Evolutionary conservation across 2,797 vertebrate genomes (phyloP).

Genomic region (Takifugu rubripes): DNA sequence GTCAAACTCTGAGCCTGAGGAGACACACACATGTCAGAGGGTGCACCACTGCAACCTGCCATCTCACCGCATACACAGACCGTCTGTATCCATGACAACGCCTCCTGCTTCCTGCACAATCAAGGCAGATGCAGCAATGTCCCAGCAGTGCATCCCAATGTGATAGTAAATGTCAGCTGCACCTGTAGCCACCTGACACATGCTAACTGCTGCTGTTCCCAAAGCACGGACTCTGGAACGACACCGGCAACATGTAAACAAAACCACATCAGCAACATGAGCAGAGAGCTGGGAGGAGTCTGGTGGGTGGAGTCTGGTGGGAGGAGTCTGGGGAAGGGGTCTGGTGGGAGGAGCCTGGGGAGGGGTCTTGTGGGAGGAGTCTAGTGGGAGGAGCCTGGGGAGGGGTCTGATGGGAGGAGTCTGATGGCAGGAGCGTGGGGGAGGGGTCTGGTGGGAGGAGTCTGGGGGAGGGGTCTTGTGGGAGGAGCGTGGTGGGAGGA

Average conservation of each 20-base stretch:
- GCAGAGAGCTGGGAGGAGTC: too few species aligned
- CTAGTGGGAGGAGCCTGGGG: neutral
- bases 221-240: conserved; percentile 78
- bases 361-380: neutral
- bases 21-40: neutral
- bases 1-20: conserved; percentile 53
- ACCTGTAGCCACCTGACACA: conserved; percentile 85
- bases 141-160: conserved; percentile 91
- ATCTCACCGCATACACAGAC: conserved; percentile 43
- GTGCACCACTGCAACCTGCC: neutral
- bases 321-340: neutral
- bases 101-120: conserved; percentile 85
- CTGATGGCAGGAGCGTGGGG: too few species aligned
- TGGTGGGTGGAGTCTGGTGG: too few species aligned
- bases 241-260: neutral
- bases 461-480: too few species aligned
- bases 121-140: conserved; percentile 84
- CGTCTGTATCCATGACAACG: conserved; percentile 78
- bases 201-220: conserved; percentile 86
- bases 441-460: neutral
- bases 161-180: conserved; percentile 87
- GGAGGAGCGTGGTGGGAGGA: neutral
- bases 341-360: neutral
- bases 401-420: neutral
- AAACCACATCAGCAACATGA: too few species aligned